These are phyloP conservation scores for Drosophila obscura DNA, from an alignment of 1,140 invertebrate species.

Conservation along the genomic window DNA sequence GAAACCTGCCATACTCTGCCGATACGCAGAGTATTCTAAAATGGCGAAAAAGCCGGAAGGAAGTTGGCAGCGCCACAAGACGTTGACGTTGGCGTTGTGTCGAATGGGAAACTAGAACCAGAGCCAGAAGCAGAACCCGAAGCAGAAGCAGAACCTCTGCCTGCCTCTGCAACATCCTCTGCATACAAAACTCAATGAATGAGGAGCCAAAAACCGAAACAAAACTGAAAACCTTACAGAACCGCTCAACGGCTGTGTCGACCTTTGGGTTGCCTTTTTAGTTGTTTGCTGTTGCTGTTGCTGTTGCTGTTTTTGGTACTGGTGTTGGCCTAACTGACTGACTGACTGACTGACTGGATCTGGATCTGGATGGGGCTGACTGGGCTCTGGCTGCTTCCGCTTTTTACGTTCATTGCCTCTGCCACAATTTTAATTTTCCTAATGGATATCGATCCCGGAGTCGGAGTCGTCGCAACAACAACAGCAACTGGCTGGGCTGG, in stretches of 20 bases:
- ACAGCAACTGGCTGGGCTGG: conserved; percentile 23
- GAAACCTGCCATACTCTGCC: conserved; percentile 5
- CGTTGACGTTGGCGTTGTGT: conserved; percentile 35
- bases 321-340: conserved; percentile 32
- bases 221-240: conserved; percentile 3
- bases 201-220: conserved; percentile 7
- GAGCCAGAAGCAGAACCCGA: conserved; percentile 15
- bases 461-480: conserved; percentile 48
- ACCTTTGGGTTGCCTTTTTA: conserved; percentile 40
- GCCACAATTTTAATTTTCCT: conserved; percentile 84
- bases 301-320: conserved; percentile 16
- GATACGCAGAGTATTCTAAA: not conserved
- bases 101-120: conserved; percentile 6
- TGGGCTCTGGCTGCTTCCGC: conserved; percentile 68
- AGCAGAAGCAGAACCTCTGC: not conserved
- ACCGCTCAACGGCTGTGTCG: conserved; percentile 32
- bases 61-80: conserved; percentile 34
- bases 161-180: not conserved
- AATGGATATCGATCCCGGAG: conserved; percentile 83
- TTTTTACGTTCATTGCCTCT: conserved; percentile 84
- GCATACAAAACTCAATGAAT: conserved; percentile 14
- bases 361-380: conserved; percentile 54
- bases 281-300: not conserved
- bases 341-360: conserved; percentile 37
- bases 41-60: conserved; percentile 49